Conservation (phyloP, 2,113 vertebrate species). For the Lamprologus ornatipinnis region DNA sequence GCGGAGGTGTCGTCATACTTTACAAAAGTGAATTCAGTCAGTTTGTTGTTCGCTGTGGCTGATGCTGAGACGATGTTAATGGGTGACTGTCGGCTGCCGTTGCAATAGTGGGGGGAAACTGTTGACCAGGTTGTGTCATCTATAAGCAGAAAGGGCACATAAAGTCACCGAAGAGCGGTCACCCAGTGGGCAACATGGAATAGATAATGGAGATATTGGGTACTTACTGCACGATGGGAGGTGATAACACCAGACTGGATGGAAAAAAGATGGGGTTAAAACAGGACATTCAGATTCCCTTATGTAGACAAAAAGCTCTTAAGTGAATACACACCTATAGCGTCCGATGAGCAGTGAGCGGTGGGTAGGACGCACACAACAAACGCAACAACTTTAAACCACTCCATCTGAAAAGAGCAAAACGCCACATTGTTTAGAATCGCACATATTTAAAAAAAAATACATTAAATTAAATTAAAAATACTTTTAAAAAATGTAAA, state of each 20-base stretch:
- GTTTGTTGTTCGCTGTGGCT: neutral
- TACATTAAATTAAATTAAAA: neutral
- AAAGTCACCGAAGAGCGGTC: neutral
- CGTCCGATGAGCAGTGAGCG: neutral
- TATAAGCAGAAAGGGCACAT: neutral
- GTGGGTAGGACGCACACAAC: neutral
- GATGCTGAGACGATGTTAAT: conserved; percentile 51
- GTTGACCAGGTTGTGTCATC: conserved; percentile 25
- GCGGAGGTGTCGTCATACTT: neutral
- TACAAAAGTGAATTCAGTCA: conserved; percentile 38
- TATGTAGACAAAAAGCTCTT: neutral
- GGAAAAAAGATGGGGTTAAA: neutral
- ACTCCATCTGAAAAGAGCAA: conserved; percentile 8
- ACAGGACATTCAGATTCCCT: neutral
- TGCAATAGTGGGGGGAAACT: neutral
- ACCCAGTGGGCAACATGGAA: neutral
- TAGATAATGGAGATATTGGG: neutral
- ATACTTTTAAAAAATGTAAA: neutral
- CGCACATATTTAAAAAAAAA: neutral
- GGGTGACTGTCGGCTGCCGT: conserved; percentile 63
- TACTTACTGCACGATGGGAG: conserved; percentile 34
- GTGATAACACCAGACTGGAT: conserved; percentile 50
- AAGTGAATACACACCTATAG: neutral
- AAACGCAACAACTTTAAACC: neutral
- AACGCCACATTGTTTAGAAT: neutral